phyloP scores from a whole-genome alignment of 1,140 invertebrate genomes.

The Ericerus pela region DNA sequence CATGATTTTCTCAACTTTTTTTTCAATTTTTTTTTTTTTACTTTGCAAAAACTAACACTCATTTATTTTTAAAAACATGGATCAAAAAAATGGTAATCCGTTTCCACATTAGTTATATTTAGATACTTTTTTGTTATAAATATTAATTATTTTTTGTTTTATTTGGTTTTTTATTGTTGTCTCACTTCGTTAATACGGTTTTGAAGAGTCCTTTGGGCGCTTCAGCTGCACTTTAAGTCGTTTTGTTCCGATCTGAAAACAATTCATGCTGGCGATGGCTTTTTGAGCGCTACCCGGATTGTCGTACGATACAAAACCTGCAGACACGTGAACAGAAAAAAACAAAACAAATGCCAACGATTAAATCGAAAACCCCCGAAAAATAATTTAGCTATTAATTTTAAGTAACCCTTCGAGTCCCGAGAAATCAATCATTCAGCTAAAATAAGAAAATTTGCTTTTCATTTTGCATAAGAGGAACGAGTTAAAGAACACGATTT shows the following conservation, averaged over 20 bases:
- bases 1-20: conserved; percentile 4
- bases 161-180: no score
- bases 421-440: no score
- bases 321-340: conserved; percentile 15
- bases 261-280: conserved; percentile 94
- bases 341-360: neutral
- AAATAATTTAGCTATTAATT: no score
- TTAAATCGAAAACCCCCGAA: neutral
- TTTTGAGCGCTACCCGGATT: conserved; percentile 81
- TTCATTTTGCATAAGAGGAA: no score
- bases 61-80: conserved; percentile 4
- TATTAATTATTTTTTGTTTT: neutral
- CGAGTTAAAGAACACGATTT: no score
- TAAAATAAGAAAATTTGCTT: no score
- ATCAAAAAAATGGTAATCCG: conserved; percentile 1
- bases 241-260: conserved; percentile 94
- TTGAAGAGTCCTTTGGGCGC: conserved; percentile 77
- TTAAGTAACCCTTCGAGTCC: no score
- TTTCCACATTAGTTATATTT: neutral
- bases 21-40: no score
- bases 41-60: no score
- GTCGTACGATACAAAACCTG: conserved; percentile 90
- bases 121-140: neutral
- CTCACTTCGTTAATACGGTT: conserved; percentile 74
- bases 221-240: conserved; percentile 95